Conservation (phyloP, 2,888 invertebrate genomes). For the Endotricha flammealis region DNA sequence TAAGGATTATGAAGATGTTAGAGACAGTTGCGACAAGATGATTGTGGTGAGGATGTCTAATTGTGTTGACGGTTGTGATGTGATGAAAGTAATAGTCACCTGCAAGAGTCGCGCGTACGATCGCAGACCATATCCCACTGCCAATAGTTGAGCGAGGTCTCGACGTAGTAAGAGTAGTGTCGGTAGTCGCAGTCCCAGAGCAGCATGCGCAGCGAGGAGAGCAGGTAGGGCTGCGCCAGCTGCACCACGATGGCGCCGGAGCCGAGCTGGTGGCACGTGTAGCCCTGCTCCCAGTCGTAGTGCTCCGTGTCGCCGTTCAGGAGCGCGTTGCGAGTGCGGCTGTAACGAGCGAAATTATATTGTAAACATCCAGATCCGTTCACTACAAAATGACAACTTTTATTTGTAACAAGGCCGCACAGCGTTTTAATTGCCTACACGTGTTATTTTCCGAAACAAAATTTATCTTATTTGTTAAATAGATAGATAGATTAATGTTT, state of each 20-base stretch:
- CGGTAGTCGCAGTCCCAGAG: conserved; percentile 98
- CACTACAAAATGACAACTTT: too few species aligned
- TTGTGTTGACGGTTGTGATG: too few species aligned
- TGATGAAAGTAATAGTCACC: too few species aligned
- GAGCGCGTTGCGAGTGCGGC: conserved; percentile 94
- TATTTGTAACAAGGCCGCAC: too few species aligned
- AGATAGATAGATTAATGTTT: too few species aligned
- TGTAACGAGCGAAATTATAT: conserved; percentile 32
- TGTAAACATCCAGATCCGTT: too few species aligned
- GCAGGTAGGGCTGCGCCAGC: conserved; percentile 96
- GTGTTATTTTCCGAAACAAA: too few species aligned
- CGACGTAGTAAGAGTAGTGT: conserved; percentile 96
- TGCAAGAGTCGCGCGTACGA: conserved; percentile 88
- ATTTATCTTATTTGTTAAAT: too few species aligned
- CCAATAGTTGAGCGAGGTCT: conserved; percentile 94
- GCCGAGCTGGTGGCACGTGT: conserved; percentile 97
- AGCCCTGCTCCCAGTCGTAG: conserved; percentile 99
- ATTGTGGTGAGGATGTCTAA: too few species aligned
- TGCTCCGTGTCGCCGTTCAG: conserved; percentile 96
- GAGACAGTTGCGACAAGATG: too few species aligned
- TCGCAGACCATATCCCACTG: conserved; percentile 96
- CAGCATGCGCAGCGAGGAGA: conserved; percentile 92
- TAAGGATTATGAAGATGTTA: too few species aligned
- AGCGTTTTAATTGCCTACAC: too few species aligned
- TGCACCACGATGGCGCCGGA: conserved; percentile 97